Base-by-base conservation (phyloP, 2,113 vertebrate genomes). In the Morone chrysops region DNA sequence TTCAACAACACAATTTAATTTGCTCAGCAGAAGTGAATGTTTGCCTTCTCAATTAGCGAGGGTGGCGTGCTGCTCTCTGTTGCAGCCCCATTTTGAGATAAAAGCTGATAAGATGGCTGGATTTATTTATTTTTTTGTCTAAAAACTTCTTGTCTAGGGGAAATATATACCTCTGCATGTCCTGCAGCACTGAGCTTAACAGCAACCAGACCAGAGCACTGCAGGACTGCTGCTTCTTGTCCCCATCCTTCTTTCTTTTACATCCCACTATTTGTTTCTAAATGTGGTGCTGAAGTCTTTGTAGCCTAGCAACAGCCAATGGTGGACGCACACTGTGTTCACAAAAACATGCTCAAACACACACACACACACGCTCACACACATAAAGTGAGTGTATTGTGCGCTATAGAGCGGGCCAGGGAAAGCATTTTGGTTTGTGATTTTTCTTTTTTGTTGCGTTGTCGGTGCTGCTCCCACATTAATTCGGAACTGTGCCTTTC, bases 231-330 rank as follows among this genome's bases (percentile, higher is more conserved):
- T 78, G 81, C 84, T 71, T 80, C 75, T 59, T 72, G 80, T 84
- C 78, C 75, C 60, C 45, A 41, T 76, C 62, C 61, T 22, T 47
- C 75, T 87, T 78, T 82, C 61, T 87, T 82, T 83, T 79, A 81
- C 89, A 81, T 76, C 86, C 80, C 71, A 78, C 70, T 80, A 66
- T 88, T 90, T 83, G 75, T 83, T 89, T 86, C 88, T 88, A 90
- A 90, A 89, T 88, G 87, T 83, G 74, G 84, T 69, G 71, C 75
- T 86, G 43, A 78, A 78, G 62, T 79, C 84, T 90, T 76, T 87
- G 90, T 92, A 89, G 62, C 86, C 89, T 92, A 89, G 90, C 90
- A 91, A 92, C 92, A 90, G 82, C 77, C 78, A 87, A 78, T 83
- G 78, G 65, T 81, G 78, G 81, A 89, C 40, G 17, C 68, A 63